Base-by-base conservation (phyloP, 2,113 vertebrate species). In the Plecotus auritus region DNA sequence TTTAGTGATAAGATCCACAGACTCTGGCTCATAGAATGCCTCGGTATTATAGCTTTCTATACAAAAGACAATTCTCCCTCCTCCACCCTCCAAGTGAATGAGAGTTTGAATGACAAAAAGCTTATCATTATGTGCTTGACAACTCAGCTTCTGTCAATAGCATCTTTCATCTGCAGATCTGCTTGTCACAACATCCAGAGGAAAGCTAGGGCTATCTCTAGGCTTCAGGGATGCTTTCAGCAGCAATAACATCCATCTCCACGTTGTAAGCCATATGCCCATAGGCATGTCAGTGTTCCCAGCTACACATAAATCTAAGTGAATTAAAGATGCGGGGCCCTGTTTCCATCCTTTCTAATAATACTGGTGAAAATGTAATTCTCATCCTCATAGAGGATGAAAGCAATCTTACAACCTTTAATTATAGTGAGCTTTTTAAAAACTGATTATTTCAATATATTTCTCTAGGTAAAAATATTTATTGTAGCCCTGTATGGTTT, bases 81-180 rank as follows among this genome's bases (percentile, higher is more conserved):
- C 23, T 69, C 9, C 6, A 47, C 22, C 45, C 59, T 88, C 64
- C 37, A 51, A 93, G 85, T 77, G 61, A 72, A 73, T 61, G 51
- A 91, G 83, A 64, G 20, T 70, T 73, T 84, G 94, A 90, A 90
- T 89, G 95, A 91, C 89, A 90, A 91, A 85, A 77, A 28, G 67
- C 54, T 61, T 87, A 70, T 81, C 47, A 81, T 67, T 66, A 77
- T 85, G 76, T 94, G 40, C n/a, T 35, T 84, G 92, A 88, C 76
- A 95, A 76, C 17, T 82, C 76, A 70, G 74, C 40, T 45, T 74
- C 74, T 12, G 7, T 81, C 76, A 72, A 40, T 14, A 72, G 66
- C 40, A 51, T 51, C 73, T 32, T 59, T 10, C 45, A 82, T 56
- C 69, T 88, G 73, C 67, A 86, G 56, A 64, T 86, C 30, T 91